These are phyloP conservation scores for Gorsachius magnificus DNA, from an alignment of 2,797 vertebrate genomes.

Conservation along the genomic window DNA sequence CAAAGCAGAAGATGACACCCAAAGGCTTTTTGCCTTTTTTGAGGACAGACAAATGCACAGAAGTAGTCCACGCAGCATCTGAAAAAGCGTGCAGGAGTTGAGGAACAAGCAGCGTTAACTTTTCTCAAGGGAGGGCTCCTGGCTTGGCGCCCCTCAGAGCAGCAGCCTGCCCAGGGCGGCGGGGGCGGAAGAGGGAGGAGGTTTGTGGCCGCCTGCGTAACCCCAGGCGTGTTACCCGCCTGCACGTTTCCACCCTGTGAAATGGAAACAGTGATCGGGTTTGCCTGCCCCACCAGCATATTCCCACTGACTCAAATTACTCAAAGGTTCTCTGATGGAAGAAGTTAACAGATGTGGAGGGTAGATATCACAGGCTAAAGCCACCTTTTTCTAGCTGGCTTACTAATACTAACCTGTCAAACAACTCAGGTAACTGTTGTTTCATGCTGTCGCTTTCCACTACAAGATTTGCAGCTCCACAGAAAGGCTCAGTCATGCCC, in stretches of 20 bases:
- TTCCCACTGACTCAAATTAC: background rate
- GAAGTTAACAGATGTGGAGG: background rate
- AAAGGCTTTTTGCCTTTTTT: background rate
- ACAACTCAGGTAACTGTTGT: background rate
- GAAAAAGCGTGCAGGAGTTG: background rate
- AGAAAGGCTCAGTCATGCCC: background rate
- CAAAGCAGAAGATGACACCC: background rate
- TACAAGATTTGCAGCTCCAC: background rate
- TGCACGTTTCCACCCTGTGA: background rate
- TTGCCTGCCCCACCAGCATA: background rate
- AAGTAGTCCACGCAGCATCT: background rate
- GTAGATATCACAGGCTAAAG: background rate
- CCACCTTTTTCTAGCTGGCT: background rate
- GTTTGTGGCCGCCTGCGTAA: background rate
- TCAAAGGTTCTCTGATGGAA: constrained; percentile 4
- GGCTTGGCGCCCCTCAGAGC: background rate
- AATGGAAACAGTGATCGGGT: background rate
- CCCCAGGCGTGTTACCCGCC: fast-evolving
- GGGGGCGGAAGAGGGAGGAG: background rate
- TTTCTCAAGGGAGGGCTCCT: background rate
- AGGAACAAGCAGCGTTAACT: background rate
- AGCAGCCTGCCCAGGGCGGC: background rate
- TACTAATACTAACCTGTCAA: background rate
- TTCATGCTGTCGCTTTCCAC: background rate
- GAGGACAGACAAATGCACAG: background rate